A percentile compares a stretch with the other conserved stretches of the same genome.
Conservation (phyloP, 2,888 invertebrate species). For the Polyommatus iphigenia region DNA sequence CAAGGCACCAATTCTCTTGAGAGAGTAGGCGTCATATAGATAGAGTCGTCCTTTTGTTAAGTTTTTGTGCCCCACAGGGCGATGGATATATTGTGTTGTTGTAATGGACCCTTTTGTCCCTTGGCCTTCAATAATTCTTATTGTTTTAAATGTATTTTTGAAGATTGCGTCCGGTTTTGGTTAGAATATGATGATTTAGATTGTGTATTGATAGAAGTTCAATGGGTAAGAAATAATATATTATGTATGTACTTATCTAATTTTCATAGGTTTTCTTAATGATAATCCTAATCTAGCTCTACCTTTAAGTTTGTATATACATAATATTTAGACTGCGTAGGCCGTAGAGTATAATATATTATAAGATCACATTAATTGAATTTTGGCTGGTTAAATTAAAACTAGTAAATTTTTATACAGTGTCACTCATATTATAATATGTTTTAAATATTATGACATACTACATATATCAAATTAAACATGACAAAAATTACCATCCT, state of each 20-base stretch:
- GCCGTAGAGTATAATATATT: no score
- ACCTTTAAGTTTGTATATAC: no score
- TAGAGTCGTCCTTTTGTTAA: background rate
- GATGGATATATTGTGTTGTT: background rate
- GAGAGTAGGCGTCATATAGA: conserved; percentile 15
- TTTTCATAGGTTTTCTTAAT: background rate
- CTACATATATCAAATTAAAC: no score
- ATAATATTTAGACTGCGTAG: no score
- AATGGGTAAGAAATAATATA: background rate
- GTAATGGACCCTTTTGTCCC: conserved; percentile 3
- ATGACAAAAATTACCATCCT: no score
- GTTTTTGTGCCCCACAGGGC: conserved; percentile 14
- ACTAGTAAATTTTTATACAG: no score
- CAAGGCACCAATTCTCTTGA: background rate
- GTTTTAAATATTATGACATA: no score
- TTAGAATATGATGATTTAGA: background rate
- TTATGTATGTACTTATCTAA: background rate
- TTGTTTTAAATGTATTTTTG: conserved; percentile 10
- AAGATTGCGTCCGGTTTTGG: conserved; percentile 2
- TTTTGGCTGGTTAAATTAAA: no score
- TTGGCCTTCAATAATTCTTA: background rate
- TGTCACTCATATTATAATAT: no score
- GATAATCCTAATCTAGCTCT: no score
- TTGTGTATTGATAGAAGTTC: background rate
- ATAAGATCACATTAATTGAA: no score